Base-by-base conservation (phyloP, 2,888 invertebrate genomes). In the Endotricha flammealis region DNA sequence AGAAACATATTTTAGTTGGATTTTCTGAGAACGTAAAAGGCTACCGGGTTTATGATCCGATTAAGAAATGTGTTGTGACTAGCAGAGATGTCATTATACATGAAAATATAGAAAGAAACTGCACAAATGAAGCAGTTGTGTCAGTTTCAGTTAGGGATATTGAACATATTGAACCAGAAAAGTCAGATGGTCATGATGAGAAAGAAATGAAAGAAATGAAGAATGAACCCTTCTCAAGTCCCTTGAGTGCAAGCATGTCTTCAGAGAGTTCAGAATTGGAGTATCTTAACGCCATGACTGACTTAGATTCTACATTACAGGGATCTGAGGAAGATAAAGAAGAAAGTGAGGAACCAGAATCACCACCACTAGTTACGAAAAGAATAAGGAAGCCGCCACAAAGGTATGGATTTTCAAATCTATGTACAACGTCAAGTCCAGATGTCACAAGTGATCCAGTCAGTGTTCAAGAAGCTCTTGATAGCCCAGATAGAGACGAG, bases 1-100 rank as follows among this genome's bases (percentile, higher is more conserved):
- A 34, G 5, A 20, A 46, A 28, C n/a, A 9, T 8, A 41, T 47
- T 10, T 17, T 50, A 2, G 38, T 48, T 9, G 50, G 50, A 4
- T 50, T 36, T 30, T 9, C 39, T n/a, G 44, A 49, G 11, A 34
- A 44, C 35, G 30, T 39, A 0, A 53, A 51, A 29, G 50, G 48
- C 1, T 50, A 53, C 12, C 31, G 46, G 25, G 20, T 50, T 3
- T 50, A 50, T 29, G 17, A 45, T 31, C 41, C 42, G 6, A 9
- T 16, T 1, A 41, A 13, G 1, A 38, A 32, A 1, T 10, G 3
- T 1, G 23, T 50, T 10, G 32, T 11, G 4, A 48, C 36, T 0
- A 42, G 41, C 4, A 36, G 50, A 39, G 45, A 50, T 48, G 37
- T 45, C 3, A 11, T 42, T 11, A 38, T 48, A 11, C 36, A 38